Evolutionary conservation across 2,113 vertebrate species (phyloP).

Genomic region (Turdus rufiventris): DNA sequence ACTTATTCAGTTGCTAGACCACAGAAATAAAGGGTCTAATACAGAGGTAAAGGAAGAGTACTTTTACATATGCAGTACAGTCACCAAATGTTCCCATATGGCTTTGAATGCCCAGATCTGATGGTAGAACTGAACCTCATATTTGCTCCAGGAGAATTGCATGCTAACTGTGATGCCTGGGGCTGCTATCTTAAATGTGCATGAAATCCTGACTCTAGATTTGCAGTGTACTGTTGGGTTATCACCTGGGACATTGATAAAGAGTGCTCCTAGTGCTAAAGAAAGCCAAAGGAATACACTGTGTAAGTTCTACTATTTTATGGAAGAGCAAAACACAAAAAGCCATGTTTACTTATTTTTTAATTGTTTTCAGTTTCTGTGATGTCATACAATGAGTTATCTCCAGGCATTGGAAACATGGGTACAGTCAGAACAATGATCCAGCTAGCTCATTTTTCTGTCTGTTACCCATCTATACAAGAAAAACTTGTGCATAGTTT

Average conservation of each 20-base stretch:
- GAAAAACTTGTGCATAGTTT: background rate
- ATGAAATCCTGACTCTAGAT: background rate
- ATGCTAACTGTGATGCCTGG: background rate
- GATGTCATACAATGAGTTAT: background rate
- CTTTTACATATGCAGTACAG: background rate
- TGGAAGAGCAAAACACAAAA: background rate
- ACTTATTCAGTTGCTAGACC: slow-evolving; percentile 85
- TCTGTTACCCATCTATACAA: background rate
- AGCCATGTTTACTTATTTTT: background rate
- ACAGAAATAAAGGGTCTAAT: slow-evolving; percentile 81
- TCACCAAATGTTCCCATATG: background rate
- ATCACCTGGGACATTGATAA: background rate
- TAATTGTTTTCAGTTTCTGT: background rate
- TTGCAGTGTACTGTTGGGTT: background rate
- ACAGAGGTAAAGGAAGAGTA: slow-evolving; percentile 77
- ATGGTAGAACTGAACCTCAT: background rate
- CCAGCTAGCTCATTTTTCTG: background rate
- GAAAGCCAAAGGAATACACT: background rate
- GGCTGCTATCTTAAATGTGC: rapidly evolving
- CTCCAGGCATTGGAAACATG: background rate
- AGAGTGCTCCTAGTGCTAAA: background rate
- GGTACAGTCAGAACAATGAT: background rate
- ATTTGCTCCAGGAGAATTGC: background rate
- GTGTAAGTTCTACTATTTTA: background rate
- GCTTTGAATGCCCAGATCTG: background rate